phyloP scores from a whole-genome alignment of 2,797 vertebrate genomes.

The Sebastes taczanowskii region DNA sequence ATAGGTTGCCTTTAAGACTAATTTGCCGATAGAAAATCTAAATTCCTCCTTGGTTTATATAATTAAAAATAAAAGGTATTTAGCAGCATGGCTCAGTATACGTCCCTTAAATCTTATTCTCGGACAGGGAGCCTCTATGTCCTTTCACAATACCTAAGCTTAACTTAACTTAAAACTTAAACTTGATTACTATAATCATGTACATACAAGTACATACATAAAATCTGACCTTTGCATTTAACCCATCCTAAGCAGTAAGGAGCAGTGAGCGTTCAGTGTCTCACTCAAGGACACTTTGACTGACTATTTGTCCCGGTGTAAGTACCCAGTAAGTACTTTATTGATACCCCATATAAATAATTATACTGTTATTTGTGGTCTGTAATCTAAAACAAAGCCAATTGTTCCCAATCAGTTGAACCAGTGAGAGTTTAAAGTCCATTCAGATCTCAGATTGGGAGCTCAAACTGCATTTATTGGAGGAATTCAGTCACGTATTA shows the following conservation, averaged over 20 bases:
- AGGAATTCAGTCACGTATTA: neutral
- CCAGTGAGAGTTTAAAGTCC: neutral
- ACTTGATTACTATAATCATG: too few relatives aligned
- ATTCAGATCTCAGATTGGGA: neutral
- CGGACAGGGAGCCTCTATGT: neutral
- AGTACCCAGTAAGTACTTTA: too few relatives aligned
- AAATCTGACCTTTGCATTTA: too few relatives aligned
- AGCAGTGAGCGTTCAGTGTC: too few relatives aligned
- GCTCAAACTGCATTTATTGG: neutral
- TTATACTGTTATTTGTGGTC: neutral
- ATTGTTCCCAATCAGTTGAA: neutral
- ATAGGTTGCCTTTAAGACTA: rapidly evolving
- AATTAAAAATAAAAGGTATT: neutral
- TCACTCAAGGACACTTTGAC: too few relatives aligned
- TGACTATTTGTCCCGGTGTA: too few relatives aligned
- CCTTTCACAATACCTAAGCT: neutral
- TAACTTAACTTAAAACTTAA: too few relatives aligned
- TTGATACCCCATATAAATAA: neutral
- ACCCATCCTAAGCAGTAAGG: too few relatives aligned
- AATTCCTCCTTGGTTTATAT: neutral
- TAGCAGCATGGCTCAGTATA: neutral
- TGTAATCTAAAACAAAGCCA: neutral
- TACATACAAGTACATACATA: too few relatives aligned
- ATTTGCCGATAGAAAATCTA: neutral
- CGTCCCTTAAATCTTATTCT: slow-evolving; percentile 17